Conservation (phyloP, 1,140 invertebrate genomes). For the Drosophila quadrilineata region DNA sequence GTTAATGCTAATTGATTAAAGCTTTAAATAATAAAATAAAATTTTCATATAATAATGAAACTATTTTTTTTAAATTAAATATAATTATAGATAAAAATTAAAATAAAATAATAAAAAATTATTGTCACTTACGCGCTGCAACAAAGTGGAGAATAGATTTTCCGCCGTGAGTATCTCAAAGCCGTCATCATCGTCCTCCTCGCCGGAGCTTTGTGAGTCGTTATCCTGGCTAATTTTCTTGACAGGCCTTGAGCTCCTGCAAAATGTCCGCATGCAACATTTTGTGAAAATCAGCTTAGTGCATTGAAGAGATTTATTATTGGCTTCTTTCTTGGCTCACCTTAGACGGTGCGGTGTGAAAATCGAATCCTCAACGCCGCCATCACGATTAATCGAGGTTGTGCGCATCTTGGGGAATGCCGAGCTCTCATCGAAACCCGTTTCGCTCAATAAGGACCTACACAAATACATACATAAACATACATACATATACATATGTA, state of each 20-base stretch:
- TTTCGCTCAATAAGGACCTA: conserved; percentile 86
- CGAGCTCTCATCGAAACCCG: conserved; percentile 88
- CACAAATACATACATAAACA: too few relatives aligned
- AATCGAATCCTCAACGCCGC: conserved; percentile 82
- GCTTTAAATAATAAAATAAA: too few relatives aligned
- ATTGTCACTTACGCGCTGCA: conserved; percentile 86
- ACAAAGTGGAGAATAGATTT: conserved; percentile 92
- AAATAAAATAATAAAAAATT: not conserved
- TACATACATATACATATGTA: too few relatives aligned
- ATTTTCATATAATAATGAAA: too few relatives aligned
- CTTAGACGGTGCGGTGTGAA: conserved; percentile 88
- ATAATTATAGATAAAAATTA: not conserved
- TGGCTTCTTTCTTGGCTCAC: conserved; percentile 61
- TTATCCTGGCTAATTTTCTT: conserved; percentile 86
- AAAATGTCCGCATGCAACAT: conserved; percentile 19
- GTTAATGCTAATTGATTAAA: too few relatives aligned
- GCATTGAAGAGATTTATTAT: conserved; percentile 12
- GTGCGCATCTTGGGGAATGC: conserved; percentile 83
- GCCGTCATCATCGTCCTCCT: conserved; percentile 93
- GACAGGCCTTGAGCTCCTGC: conserved; percentile 87
- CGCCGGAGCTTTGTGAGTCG: conserved; percentile 92
- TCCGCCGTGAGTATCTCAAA: conserved; percentile 95
- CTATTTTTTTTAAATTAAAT: too few relatives aligned
- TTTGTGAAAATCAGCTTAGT: not conserved
- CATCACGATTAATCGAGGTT: conserved; percentile 82